phyloP scores from a whole-genome alignment of 1,140 invertebrate genomes.

The Araneus ventricosus region DNA sequence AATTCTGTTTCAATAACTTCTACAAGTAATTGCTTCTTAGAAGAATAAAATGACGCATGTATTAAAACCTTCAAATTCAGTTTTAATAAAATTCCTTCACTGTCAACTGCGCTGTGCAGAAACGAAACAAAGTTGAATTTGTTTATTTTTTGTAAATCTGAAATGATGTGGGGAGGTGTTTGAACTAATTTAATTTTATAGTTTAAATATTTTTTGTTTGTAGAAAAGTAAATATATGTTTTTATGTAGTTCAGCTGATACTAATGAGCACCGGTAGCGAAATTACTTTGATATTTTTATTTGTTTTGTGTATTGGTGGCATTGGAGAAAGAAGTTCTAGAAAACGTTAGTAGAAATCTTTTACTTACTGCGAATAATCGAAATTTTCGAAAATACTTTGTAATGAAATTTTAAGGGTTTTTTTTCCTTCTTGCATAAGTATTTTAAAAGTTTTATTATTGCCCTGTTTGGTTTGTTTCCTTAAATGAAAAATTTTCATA shows the following conservation, averaged over 20 bases:
- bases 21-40: no score
- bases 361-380: no score
- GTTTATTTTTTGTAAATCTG: not conserved
- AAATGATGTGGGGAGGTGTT: not conserved
- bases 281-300: slow-evolving; percentile 57
- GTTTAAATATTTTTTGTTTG: not conserved
- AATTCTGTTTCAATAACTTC: no score
- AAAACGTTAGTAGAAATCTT: slow-evolving; percentile 44
- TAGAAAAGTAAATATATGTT: not conserved
- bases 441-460: no score
- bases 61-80: not conserved
- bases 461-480: no score
- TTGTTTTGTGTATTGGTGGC: slow-evolving; percentile 70
- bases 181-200: not conserved
- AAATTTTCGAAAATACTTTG: no score
- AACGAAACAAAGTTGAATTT: not conserved
- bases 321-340: slow-evolving; percentile 64
- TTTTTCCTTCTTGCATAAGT: no score
- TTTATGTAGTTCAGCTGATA: not conserved
- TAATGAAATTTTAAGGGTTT: no score
- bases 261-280: slow-evolving; percentile 29
- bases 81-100: not conserved
- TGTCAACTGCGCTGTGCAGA: not conserved
- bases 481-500: no score
- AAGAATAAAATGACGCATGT: no score